These are phyloP conservation scores for Tenrec ecaudatus DNA, from an alignment of 2,113 vertebrate genomes.

Conservation along the genomic window DNA sequence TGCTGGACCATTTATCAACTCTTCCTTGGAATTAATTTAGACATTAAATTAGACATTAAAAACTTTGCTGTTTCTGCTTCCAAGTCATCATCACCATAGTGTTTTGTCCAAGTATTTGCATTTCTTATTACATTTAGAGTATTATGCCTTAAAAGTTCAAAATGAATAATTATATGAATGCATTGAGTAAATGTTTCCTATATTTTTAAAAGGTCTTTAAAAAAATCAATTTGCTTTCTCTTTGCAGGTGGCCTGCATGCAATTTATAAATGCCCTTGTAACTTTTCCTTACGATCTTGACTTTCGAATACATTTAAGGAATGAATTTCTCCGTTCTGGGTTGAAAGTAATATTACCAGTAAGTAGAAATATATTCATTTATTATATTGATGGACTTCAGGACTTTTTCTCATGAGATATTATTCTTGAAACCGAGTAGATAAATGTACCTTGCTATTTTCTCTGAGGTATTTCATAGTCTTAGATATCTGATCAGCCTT, in stretches of 20 bases:
- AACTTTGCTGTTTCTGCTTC: constrained; percentile 3
- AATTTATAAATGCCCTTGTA: constrained; percentile 98
- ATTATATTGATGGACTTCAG: constrained; percentile 5
- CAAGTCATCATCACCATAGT: constrained; percentile 11
- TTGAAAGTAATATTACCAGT: constrained; percentile 96
- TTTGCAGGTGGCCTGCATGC: constrained; percentile 96
- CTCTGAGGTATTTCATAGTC: not conserved
- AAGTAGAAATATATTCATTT: constrained; percentile 82
- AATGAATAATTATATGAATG: not conserved
- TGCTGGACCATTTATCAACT: constrained; percentile 16
- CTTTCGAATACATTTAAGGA: constrained; percentile 99
- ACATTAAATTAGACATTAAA: not conserved
- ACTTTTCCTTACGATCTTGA: constrained; percentile 98
- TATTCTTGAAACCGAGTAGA: not conserved
- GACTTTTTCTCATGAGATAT: not conserved
- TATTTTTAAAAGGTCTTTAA: not conserved
- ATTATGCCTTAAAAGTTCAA: not conserved
- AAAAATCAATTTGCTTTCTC: constrained; percentile 49
- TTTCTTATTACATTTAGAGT: not conserved
- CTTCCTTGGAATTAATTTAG: constrained; percentile 37
- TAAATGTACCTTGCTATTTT: constrained; percentile 31
- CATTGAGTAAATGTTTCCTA: constrained; percentile 50
- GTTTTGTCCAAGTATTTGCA: constrained; percentile 1
- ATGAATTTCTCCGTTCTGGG: constrained; percentile 97
- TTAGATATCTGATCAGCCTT: not conserved